A percentile compares a stretch with the other conserved stretches of the same genome.
These are phyloP conservation scores for Sinopyrophorus schimmeli DNA, from an alignment of 2,888 invertebrate species.

Conservation along the genomic window DNA sequence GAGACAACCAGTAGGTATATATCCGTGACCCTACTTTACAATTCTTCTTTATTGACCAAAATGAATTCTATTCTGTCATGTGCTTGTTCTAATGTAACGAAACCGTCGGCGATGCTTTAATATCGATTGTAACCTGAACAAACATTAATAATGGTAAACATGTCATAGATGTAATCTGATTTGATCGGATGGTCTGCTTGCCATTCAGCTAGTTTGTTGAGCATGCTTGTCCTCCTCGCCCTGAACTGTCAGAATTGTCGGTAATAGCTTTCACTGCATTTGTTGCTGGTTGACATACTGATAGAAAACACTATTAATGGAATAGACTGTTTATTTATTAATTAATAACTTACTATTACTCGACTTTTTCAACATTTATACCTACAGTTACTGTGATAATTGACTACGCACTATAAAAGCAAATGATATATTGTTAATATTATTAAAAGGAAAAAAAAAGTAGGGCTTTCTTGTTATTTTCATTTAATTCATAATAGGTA, in stretches of 20 bases:
- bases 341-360: no score
- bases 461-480: no score
- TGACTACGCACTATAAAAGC: no score
- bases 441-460: no score
- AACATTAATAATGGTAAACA: conserved; percentile 33
- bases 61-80: conserved; percentile 3
- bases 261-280: conserved; percentile 13
- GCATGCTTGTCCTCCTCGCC: conserved; percentile 13
- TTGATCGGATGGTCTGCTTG: conserved; percentile 24
- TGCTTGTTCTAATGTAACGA: conserved; percentile 5
- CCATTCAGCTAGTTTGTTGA: conserved; percentile 22
- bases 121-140: conserved; percentile 23
- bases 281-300: conserved; percentile 19
- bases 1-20: no score
- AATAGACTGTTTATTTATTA: no score
- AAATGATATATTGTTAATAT: no score
- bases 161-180: conserved; percentile 33
- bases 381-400: no score
- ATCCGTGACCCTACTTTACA: neutral
- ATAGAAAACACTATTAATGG: no score
- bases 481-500: no score
- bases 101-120: conserved; percentile 13
- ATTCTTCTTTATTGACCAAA: neutral
- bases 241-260: conserved; percentile 9
- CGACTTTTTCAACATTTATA: no score